Percentiles rank a stretch among this genome's conserved stretches.
Conservation (phyloP, 2,113 vertebrate species). For the Pterophyllum scalare region DNA sequence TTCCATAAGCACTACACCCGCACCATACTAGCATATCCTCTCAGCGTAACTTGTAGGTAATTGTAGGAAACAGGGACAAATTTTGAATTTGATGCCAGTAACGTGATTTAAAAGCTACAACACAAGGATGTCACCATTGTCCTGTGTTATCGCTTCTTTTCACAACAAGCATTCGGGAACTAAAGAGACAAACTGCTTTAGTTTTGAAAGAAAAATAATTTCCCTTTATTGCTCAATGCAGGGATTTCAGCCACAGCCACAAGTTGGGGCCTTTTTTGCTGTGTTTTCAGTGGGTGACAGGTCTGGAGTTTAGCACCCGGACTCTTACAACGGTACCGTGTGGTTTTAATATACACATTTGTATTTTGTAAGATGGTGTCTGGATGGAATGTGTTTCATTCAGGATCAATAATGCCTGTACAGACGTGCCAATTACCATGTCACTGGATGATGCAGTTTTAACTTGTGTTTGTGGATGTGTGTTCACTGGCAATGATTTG, state of each 20-base stretch:
- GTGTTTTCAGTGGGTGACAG: neutral
- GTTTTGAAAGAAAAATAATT: no score
- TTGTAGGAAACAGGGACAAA: slow-evolving; percentile 28
- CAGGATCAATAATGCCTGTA: neutral
- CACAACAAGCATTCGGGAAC: no score
- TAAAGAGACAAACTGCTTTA: no score
- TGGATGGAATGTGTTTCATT: neutral
- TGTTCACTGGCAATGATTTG: no score
- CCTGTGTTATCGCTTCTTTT: no score
- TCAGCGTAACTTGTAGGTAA: slow-evolving; percentile 47
- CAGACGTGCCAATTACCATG: neutral
- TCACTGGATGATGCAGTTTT: neutral
- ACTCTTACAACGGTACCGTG: neutral
- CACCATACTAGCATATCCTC: slow-evolving; percentile 62
- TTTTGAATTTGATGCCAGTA: neutral
- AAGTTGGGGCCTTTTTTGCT: neutral
- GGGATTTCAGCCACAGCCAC: neutral
- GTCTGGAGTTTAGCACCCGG: neutral
- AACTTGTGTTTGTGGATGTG: no score
- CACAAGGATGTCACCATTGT: no score
- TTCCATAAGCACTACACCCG: slow-evolving; percentile 38
- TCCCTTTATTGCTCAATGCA: neutral
- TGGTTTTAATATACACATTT: neutral
- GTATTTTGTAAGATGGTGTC: neutral
- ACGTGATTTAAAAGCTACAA: neutral